Evolutionary conservation across 2,888 invertebrate genomes (phyloP).

Genomic region (Lasioglossum morio): DNA sequence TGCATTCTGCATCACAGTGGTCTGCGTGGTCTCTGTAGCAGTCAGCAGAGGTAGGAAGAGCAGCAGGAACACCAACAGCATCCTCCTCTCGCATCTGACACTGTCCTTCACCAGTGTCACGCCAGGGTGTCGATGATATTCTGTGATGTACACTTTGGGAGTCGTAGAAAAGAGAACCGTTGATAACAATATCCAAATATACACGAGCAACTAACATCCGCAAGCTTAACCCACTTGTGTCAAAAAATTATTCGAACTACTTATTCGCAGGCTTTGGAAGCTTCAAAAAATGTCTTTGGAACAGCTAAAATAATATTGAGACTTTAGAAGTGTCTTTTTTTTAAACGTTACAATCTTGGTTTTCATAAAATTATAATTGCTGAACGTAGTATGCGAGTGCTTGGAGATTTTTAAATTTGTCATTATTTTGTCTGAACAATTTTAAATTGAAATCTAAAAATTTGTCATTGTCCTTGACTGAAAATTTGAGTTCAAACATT

Average conservation of each 20-base stretch:
- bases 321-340: background rate
- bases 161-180: background rate
- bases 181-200: background rate
- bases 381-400: too few species aligned
- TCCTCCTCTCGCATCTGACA: slow-evolving; percentile 65
- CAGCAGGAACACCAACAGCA: slow-evolving; percentile 71
- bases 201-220: background rate
- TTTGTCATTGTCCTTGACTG: too few species aligned
- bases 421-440: background rate
- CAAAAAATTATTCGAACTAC: background rate
- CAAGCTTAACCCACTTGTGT: background rate
- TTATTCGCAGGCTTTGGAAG: background rate
- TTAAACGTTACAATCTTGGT: background rate
- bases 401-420: background rate
- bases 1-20: slow-evolving; percentile 40
- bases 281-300: background rate
- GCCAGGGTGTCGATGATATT: background rate
- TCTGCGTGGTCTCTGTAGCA: slow-evolving; percentile 62
- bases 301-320: background rate
- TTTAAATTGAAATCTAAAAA: too few species aligned
- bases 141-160: background rate
- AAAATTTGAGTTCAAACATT: too few species aligned
- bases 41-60: slow-evolving; percentile 69
- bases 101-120: background rate
- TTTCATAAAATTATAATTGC: background rate